Percentiles rank a stretch among this genome's conserved stretches.
phyloP scores from a whole-genome alignment of 2,113 vertebrate genomes.

The Phylloscopus trochiloides region DNA sequence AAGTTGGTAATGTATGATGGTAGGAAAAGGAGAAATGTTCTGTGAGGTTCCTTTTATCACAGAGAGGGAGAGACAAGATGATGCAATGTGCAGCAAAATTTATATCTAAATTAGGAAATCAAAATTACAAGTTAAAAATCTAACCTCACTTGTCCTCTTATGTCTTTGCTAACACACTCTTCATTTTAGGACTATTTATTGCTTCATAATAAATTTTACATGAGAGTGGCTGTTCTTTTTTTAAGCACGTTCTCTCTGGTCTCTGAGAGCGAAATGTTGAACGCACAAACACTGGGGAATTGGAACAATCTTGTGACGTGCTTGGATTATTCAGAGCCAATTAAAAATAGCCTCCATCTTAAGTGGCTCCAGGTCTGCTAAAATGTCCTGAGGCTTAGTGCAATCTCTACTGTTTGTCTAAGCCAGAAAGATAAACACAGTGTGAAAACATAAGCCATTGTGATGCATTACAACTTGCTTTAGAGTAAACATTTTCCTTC shows the following conservation, averaged over 20 bases:
- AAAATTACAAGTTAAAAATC: neutral
- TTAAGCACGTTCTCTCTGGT: neutral
- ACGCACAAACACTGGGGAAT: neutral
- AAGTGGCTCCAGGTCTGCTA: constrained; percentile 7
- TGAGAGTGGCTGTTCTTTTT: neutral
- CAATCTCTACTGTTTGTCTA: neutral
- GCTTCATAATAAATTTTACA: neutral
- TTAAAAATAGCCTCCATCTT: constrained; percentile 44
- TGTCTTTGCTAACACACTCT: neutral
- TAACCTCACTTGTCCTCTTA: neutral
- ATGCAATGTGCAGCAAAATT: neutral
- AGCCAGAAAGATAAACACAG: constrained; percentile 15
- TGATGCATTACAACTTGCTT: neutral
- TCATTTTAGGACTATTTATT: neutral
- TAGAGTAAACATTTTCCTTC: neutral
- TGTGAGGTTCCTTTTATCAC: neutral
- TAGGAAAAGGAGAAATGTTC: neutral
- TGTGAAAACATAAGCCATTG: neutral
- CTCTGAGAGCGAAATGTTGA: neutral
- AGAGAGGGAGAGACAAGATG: neutral
- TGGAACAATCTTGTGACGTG: neutral
- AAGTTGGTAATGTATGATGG: neutral
- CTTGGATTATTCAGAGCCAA: constrained; percentile 10
- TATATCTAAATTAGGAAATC: neutral
- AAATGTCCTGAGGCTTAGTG: constrained; percentile 1